phyloP scores from a whole-genome alignment of 2,113 vertebrate species.

The Alligator sinensis region DNA sequence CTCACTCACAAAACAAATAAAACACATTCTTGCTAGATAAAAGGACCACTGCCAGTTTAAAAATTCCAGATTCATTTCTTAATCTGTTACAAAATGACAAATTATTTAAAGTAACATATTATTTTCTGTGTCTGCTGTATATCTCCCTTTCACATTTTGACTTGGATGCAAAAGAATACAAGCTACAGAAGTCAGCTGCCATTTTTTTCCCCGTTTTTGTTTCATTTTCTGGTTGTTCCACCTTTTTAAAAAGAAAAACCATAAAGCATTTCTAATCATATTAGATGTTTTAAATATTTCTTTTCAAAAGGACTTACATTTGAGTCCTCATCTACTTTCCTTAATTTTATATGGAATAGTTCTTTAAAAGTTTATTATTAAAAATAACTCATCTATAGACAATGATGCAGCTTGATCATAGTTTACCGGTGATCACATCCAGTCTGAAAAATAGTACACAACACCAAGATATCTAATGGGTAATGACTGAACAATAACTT shows the following conservation, averaged over 20 bases:
- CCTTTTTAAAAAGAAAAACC: not conserved
- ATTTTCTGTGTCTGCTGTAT: not conserved
- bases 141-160: not conserved
- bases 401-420: not conserved
- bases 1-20: not conserved
- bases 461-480: not conserved
- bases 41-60: not conserved
- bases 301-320: not conserved
- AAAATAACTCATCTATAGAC: not conserved
- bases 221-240: not conserved
- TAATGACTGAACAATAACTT: not conserved
- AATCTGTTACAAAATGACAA: not conserved
- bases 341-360: constrained; percentile 6
- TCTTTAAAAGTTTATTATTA: not conserved
- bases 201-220: not conserved
- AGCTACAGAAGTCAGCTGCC: not conserved
- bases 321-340: not conserved
- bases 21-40: not conserved
- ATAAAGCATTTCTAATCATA: not conserved
- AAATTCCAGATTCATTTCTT: not conserved
- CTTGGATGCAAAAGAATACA: not conserved
- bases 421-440: not conserved
- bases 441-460: not conserved
- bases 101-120: not conserved
- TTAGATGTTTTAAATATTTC: not conserved